Conservation (phyloP, 2,797 vertebrate species). For the Gadopsis marmoratus region DNA sequence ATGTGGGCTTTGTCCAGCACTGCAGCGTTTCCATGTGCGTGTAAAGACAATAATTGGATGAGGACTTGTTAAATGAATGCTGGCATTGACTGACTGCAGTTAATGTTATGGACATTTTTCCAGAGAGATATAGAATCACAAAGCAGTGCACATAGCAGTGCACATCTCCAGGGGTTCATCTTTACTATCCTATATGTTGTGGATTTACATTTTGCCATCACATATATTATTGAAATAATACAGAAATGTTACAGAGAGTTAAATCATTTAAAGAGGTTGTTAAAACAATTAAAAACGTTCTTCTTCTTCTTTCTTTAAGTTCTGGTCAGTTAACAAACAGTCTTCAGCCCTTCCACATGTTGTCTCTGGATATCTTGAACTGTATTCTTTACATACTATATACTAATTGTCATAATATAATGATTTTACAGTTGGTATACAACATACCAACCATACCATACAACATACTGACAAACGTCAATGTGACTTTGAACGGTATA, state of each 20-base stretch:
- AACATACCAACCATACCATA: too few relatives aligned
- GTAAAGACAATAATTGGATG: background rate
- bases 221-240: background rate
- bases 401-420: too few relatives aligned
- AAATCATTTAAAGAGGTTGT: background rate
- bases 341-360: too few relatives aligned
- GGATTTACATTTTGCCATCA: too few relatives aligned
- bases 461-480: too few relatives aligned
- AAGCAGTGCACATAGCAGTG: background rate
- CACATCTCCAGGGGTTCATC: background rate
- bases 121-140: background rate
- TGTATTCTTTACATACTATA: too few relatives aligned
- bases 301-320: background rate
- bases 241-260: background rate
- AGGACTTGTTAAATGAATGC: background rate
- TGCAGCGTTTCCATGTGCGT: slow-evolving; percentile 5
- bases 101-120: background rate
- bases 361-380: too few relatives aligned
- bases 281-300: background rate
- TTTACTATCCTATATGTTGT: too few relatives aligned
- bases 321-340: background rate
- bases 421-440: too few relatives aligned
- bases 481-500: too few relatives aligned
- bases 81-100: background rate
- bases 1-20: slow-evolving; percentile 20